Base-by-base conservation (phyloP, 2,797 vertebrate species). In the Sebastes nivosus region DNA sequence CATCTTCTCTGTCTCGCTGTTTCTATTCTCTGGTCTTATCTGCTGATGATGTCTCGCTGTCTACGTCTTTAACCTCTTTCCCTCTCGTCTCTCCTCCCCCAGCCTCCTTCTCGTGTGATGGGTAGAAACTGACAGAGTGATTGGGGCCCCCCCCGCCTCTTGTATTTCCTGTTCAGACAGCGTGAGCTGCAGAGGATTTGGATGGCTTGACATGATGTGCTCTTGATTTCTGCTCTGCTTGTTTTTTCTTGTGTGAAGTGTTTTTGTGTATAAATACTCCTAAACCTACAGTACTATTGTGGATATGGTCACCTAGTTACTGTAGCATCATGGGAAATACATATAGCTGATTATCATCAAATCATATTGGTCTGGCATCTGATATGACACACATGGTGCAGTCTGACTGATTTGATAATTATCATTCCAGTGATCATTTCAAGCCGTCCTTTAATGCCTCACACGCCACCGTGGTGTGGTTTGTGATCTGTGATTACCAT, bases 61-160 rank as follows among this genome's bases (percentile, higher is more conserved):
- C 75, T 36, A 4, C n/a, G 54, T 83, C 70, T 88, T 80, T 72
- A 73, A 74, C 78, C 67, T 81, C 46, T 54, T 27, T 88, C 68
- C 20, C 8, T 72, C 27, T 72, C 10, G 5, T 13, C 20, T 75
- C 34, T 57, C 42, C 46, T 58, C 55, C 30, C 38, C 38, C 72
- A 16, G 25, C 32, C 25, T 13, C 38, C 27, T 6, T n/a, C 64
- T 46, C 32, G 60, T 46, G 8, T 80, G 84, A 86, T 83, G 61
- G 61, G 65, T 81, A 63, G 86, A 81, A 89, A 80, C 82, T 83
- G 87, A 88, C 82, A 5, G 70, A 85, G 66, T 82, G 77, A 84
- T 77, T 30, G 72, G 75, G 30, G 30, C 69, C 20, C 57, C 36
- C 69, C 61, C 67, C 22, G 38, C 63, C 57, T 72, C 67, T 61